Evolutionary conservation across 2,797 vertebrate genomes (phyloP), one percentile per base, ranked within the genome.

Genomic region (Chanos chanos): DNA sequence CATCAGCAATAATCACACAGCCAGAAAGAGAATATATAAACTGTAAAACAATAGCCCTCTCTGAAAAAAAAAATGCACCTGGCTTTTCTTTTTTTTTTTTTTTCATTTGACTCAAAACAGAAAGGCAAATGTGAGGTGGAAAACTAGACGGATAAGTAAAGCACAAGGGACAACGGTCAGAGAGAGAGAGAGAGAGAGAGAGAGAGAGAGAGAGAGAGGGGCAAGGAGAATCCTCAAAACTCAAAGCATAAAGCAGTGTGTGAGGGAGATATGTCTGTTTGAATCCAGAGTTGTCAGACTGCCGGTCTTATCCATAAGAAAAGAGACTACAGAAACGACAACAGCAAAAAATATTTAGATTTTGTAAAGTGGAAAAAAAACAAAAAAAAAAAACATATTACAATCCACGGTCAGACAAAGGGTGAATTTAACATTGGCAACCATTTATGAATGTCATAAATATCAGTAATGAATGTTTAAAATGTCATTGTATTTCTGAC

Each of bases 11-110:
- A 89, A 88, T 88, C 82, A 88, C 77, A 79, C 77, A 74, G 63
- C 75, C 82, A 85, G 81, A 86, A 85, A 84, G 83, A 83, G 85
- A 86, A 85, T 86, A 82, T 83, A 87, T 87, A 84, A 85, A 86
- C 82, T 82, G 85, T 86, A 89, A 84, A 85, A 87, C 83, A 88
- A 87, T 89, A 79, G 79, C 72, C 83, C 72, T 77, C 80, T 85
- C 84, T 78, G 81, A 72, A 75, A 69, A 68, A 68, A 57, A 54
- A 68, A 71, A 80, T 66, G 77, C 77, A 70, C 40, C 49, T 50
- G 25, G 64, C 73, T 65, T 70, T 81, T 80, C 74, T 68, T 75
- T 69, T 61, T 19, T 31, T 73, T 76, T 73, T 77, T 79, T 75
- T 74, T 81, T 84, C 82, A 81, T 83, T 69, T 77, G 80, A 85